Evolutionary conservation across 2,113 vertebrate genomes (phyloP), one percentile per base, ranked within the genome.

Genomic region (Scomber scombrus): DNA sequence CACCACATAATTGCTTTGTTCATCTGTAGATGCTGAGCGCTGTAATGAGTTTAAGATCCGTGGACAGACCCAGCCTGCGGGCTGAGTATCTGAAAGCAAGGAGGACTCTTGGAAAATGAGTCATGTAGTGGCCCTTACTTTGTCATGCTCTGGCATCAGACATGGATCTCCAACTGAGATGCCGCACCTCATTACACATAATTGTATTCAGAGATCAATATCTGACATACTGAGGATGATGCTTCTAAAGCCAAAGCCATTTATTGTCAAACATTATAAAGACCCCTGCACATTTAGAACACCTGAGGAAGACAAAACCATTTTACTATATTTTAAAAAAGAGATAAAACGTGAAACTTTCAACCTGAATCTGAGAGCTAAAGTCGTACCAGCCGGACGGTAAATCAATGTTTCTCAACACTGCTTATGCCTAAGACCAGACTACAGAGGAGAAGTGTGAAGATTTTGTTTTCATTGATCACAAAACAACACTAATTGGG

Each of bases 1-100:
- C 75, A 69, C 60, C 55, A 52, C 16, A 26, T 80, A 83, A 86
- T 82, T 78, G 47, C 81, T 73, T 80, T 68, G 73, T 87, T 78
- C 19, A 3, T 78, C 79, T 31, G 1, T 60, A 52, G 81, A 68
- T 31, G 56, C 68, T 31, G 45, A 76, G 40, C 4, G 12, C 34
- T 2, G 19, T 84, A 82, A 81, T 56, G 73, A 86, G 81, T 19
- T 47, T 34, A 81, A 83, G 54, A 81, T 85, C 55, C 56, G 47
- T 75, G 74, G 58, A 77, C 61, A 63, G 54, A 65, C 31, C 29
- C 49, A 4, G 16, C 70, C 70, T 21, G 8, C 45, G 65, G 75
- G 34, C 9, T 21, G 31, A 62, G 58, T 11, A 5, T 67, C 34
- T 58, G 43, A 78, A 50, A 61, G 23, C 47, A 54, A 60, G 14